Evolutionary conservation across 2,888 invertebrate genomes (phyloP), one percentile per base, ranked within the genome.

Genomic region (Sarcophaga variegata): DNA sequence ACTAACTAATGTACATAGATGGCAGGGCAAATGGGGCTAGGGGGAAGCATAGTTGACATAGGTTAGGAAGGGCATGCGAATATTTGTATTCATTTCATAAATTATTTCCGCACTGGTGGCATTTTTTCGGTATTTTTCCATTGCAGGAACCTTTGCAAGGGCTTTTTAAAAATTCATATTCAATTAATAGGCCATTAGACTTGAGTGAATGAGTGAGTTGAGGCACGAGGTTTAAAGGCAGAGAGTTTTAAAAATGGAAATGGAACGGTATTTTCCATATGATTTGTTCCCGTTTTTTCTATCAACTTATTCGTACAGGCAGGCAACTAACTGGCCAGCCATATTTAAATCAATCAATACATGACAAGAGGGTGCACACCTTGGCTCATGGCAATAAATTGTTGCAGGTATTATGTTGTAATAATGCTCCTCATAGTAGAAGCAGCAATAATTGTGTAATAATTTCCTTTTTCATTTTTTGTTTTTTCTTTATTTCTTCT

Each of bases 111-210:
- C 10, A 67, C 54, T 75, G 25, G 75, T 76, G 84, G 80, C 37
- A 84, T 84, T 84, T 80, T 75, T 75, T 22, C 54, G 47, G 20
- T 47, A 20, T 47, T 76, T 76, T 10, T 20, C 37, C 6, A 2
- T 72, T 20, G 54, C 54, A 54, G 54, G 54, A 54, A 54, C 17
- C 5, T 14, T 14, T 12, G 37, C 10, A 20, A 45, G 27, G 27
- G n/a, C 81, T 86, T 81, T 83, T 86, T 81, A 83, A 86, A 86
- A 81, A 86, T 86, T 83, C 63, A 86, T 86, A 69, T 83, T 77
- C 86, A 86, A 86, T 83, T 86, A 81, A 74, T 62, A 20, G 60
- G 66, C 17, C 27, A 47, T 54, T 54, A 17, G 54, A 37, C 37
- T 37, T 10, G 37, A 10, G 10, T 37, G 8, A 37, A 37, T 37